A percentile compares a stretch with the other conserved stretches of the same genome.
phyloP scores from a whole-genome alignment of 2,888 invertebrate species.

The Petrophora chlorosata region DNA sequence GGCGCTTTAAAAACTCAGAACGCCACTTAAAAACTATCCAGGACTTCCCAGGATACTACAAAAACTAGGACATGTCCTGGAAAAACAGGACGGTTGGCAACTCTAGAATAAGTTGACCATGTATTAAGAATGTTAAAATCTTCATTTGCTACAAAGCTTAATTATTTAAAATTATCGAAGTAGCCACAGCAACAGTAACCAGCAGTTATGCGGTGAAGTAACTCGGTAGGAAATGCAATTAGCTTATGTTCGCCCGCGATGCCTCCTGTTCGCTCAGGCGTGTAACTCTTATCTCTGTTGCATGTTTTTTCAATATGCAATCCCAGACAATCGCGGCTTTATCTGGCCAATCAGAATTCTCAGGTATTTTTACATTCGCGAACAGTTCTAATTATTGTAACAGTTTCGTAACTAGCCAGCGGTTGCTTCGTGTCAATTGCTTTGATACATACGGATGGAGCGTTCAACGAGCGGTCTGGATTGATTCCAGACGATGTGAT shows the following conservation, averaged over 20 bases:
- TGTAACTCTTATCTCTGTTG: constrained; percentile 81
- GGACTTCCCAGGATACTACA: too few species aligned
- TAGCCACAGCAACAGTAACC: constrained; percentile 39
- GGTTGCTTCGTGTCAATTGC: constrained; percentile 73
- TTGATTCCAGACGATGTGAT: too few species aligned
- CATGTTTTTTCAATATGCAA: constrained; percentile 84
- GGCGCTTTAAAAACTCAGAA: too few species aligned
- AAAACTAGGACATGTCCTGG: too few species aligned
- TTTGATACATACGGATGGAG: constrained; percentile 38
- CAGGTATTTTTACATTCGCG: constrained; percentile 78
- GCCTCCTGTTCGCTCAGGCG: constrained; percentile 73
- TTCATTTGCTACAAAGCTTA: too few species aligned
- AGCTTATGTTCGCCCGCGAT: constrained; percentile 67
- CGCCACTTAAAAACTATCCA: too few species aligned
- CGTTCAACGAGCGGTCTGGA: constrained; percentile 28
- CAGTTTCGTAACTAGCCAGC: constrained; percentile 72
- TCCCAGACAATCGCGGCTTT: constrained; percentile 77
- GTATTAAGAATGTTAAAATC: too few species aligned
- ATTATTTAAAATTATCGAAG: constrained; percentile 14
- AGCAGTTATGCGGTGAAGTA: constrained; percentile 58
- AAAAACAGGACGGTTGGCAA: too few species aligned
- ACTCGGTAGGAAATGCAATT: constrained; percentile 81
- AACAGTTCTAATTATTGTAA: constrained; percentile 75
- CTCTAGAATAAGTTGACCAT: too few species aligned
- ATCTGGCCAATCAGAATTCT: constrained; percentile 80